Conservation (phyloP, 2,888 invertebrate species). For the Aphidius colemani region DNA sequence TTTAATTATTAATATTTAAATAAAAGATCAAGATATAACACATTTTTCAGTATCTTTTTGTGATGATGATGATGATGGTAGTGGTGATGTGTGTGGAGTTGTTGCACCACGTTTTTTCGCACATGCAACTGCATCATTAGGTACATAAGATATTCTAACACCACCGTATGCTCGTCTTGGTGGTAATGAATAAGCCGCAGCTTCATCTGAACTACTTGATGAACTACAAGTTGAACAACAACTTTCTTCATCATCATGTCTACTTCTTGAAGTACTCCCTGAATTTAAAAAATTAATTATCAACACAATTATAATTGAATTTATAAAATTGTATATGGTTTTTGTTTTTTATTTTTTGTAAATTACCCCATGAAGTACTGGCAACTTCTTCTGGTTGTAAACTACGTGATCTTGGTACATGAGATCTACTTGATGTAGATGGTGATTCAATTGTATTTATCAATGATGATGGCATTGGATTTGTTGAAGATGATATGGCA, state of each 20-base stretch:
- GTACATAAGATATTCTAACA: constrained; percentile 89
- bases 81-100: constrained; percentile 40
- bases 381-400: constrained; percentile 64
- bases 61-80: constrained; percentile 43
- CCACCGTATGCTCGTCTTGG: constrained; percentile 84
- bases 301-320: too few species aligned
- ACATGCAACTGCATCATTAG: constrained; percentile 86
- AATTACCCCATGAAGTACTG: constrained; percentile 53
- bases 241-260: constrained; percentile 66
- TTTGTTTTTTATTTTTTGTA: too few species aligned
- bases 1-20: background rate
- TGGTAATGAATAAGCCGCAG: constrained; percentile 84
- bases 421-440: constrained; percentile 56
- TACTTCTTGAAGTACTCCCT: constrained; percentile 60
- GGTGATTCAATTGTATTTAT: constrained; percentile 46
- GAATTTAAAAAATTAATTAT: background rate
- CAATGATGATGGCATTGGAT: constrained; percentile 40
- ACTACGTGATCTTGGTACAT: constrained; percentile 62
- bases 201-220: constrained; percentile 82
- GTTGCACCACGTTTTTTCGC: constrained; percentile 70
- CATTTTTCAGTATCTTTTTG: constrained; percentile 80
- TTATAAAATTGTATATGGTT: background rate
- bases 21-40: constrained; percentile 78
- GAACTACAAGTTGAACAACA: constrained; percentile 89
- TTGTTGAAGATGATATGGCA: constrained; percentile 39